Base-by-base conservation (phyloP, 1,140 invertebrate species). In the Palaemon carinicauda region DNA sequence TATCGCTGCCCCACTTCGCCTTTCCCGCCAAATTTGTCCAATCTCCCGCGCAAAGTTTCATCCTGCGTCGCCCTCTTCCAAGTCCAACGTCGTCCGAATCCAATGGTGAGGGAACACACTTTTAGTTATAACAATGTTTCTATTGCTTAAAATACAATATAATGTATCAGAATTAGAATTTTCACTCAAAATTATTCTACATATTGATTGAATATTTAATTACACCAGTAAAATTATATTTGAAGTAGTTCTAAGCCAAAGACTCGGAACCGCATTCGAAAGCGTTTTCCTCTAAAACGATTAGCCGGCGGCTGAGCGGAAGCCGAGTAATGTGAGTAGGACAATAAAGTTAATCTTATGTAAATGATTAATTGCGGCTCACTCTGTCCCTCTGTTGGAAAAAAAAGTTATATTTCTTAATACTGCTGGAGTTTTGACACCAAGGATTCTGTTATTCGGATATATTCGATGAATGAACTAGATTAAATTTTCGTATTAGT, bases 291-390 rank as follows among this genome's bases (percentile, higher is more conserved):
- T 75, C 73, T 84, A 84, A 84, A 84, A 78, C 82, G 82, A 84
- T 84, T 84, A 84, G 82, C 33, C 73, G 82, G 82, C 82, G 82
- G 82, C 82, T 84, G 82, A 74, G 82, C 82, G 82, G 82, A 84
- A 84, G 82, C 82, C 24, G 73, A 75, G 82, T 84, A 84, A 84
- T 84, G 82, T 78, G 82, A 84, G 82, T 84, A 84, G 82, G 73
- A 84, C 82, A 84, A 84, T 84, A 84, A 84, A 84, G 82, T 84
- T 84, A 84, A 84, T 84, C 73, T 84, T 84, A 84, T 84, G 82
- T 84, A 77, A 84, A 84, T 84, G 82, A 84, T 84, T 84, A 84
- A 84, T 84, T 84, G 82, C 82, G 41, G 33, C 73, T 50, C 80
- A 50, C 60, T 69, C 80, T 15, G n/a, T 71, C 80, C 80, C 29